Conservation (phyloP, 2,888 invertebrate species). For the Heliconius sara region DNA sequence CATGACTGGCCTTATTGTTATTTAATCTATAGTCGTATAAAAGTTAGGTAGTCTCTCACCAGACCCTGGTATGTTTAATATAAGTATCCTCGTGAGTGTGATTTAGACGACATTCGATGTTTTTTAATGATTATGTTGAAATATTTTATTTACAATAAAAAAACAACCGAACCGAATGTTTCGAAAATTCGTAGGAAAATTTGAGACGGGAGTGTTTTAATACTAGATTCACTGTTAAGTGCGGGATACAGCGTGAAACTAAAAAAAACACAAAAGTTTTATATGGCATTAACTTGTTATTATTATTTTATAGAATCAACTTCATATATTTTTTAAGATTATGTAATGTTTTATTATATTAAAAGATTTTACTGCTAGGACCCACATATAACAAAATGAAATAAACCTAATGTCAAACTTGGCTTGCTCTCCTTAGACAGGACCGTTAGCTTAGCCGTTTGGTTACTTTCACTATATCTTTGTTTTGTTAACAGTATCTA, state of each 20-base stretch:
- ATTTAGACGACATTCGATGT: background rate
- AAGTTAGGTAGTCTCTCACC: background rate
- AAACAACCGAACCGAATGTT: too few species aligned
- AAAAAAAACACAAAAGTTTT: background rate
- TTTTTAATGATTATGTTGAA: background rate
- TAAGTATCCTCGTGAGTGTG: background rate
- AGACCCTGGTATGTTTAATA: too few species aligned
- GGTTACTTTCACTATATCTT: constrained; percentile 55
- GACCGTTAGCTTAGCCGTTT: constrained; percentile 54
- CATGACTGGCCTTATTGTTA: too few species aligned
- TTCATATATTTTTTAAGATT: background rate
- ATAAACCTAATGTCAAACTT: constrained; percentile 16
- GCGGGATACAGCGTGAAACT: background rate
- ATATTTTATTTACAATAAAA: too few species aligned
- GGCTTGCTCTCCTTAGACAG: constrained; percentile 45
- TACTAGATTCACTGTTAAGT: background rate
- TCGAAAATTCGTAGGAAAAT: background rate
- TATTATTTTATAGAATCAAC: too few species aligned
- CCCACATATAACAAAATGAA: background rate
- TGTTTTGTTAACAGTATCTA: constrained; percentile 46
- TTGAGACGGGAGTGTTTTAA: background rate
- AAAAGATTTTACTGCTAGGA: background rate
- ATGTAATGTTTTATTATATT: background rate
- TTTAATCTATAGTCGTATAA: background rate
- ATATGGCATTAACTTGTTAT: too few species aligned